Conservation (phyloP, 2,797 vertebrate species). For the Sebastes melanostomus region DNA sequence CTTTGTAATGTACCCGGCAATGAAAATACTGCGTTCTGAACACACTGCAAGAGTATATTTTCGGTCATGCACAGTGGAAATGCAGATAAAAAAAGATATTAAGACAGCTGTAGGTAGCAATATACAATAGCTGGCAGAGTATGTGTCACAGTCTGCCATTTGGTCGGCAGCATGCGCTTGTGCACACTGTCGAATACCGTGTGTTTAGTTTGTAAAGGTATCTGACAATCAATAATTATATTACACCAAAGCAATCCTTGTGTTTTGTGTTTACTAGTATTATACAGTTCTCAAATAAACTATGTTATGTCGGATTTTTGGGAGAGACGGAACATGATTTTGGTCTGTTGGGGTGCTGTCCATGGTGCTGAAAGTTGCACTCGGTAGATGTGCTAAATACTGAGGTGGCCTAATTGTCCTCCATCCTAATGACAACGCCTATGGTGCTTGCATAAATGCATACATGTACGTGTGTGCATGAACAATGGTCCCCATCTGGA, state of each 20-base stretch:
- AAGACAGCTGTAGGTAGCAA: background rate
- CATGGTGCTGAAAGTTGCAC: background rate
- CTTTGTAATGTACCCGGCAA: background rate
- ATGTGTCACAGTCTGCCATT: background rate
- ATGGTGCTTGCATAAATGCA: accelerated
- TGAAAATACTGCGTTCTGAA: background rate
- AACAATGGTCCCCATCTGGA: no score
- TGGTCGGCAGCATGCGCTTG: accelerated
- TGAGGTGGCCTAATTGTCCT: background rate
- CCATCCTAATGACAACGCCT: background rate
- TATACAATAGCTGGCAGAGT: background rate
- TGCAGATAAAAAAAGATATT: background rate
- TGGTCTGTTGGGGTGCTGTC: background rate
- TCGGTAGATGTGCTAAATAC: background rate
- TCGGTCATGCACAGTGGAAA: background rate
- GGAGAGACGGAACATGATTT: background rate
- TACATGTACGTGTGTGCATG: background rate
- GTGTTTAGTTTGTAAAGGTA: no score
- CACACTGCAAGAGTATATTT: background rate
- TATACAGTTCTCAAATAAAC: background rate
- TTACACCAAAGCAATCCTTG: background rate
- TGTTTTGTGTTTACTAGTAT: background rate
- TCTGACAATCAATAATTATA: background rate
- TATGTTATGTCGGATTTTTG: background rate
- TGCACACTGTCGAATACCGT: no score